Conservation (phyloP, 2,113 vertebrate species). For the Passerina amoena region DNA sequence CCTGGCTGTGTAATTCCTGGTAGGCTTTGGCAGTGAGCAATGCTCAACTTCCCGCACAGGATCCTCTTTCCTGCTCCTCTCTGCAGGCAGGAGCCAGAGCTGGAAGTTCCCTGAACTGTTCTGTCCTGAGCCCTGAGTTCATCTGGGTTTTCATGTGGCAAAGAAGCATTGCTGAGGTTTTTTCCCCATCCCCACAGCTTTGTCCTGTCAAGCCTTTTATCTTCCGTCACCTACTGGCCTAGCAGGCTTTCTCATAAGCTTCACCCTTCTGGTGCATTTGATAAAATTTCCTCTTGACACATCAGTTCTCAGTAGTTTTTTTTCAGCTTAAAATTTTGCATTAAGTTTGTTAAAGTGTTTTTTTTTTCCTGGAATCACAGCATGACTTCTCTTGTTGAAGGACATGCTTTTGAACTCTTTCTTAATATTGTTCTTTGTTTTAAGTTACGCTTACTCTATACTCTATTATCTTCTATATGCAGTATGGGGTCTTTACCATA, state of each 20-base stretch:
- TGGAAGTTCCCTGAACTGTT: neutral
- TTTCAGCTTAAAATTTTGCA: neutral
- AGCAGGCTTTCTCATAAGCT: neutral
- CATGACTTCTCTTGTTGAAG: neutral
- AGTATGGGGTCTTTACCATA: neutral
- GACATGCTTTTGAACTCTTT: neutral
- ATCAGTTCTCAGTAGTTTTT: neutral
- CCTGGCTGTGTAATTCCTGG: neutral
- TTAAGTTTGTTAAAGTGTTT: neutral
- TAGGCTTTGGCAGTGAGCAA: neutral
- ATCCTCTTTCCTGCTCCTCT: neutral
- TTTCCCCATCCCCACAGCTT: neutral
- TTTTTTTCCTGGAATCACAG: neutral
- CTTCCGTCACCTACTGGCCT: neutral
- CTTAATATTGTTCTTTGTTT: neutral
- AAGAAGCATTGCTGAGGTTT: neutral
- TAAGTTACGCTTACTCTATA: neutral
- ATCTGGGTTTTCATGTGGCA: neutral
- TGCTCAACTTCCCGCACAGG: rapidly evolving
- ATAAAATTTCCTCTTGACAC: neutral
- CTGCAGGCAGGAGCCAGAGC: neutral
- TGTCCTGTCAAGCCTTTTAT: neutral
- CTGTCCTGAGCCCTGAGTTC: rapidly evolving
- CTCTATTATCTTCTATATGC: neutral
- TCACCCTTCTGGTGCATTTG: neutral